phyloP scores from a whole-genome alignment of 30 jellyfish, hydroid and myxozoan species.

The Hydra vulgaris region DNA sequence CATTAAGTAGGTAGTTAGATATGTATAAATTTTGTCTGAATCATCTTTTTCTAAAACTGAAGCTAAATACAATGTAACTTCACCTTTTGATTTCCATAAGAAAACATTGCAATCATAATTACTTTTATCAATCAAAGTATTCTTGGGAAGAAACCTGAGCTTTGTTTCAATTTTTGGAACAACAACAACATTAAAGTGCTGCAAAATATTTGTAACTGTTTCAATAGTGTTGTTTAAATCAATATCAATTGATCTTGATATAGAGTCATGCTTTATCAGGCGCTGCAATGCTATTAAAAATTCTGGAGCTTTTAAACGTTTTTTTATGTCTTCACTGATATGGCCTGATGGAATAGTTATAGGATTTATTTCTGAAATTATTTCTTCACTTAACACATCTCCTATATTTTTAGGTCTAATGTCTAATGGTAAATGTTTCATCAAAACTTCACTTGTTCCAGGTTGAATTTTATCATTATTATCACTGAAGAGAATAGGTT shows the following conservation, averaged over 20 bases:
- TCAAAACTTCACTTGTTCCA: not conserved
- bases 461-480: not conserved
- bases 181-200: not conserved
- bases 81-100: not conserved
- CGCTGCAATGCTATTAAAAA: constrained; percentile 31
- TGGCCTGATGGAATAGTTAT: constrained; percentile 17
- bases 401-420: constrained; percentile 33
- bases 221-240: not conserved
- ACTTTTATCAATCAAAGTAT: not conserved
- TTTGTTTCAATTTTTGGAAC: not conserved
- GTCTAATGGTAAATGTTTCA: constrained; percentile 23
- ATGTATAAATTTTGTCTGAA: too few species aligned
- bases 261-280: constrained; percentile 34
- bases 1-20: not conserved
- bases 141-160: not conserved
- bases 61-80: not conserved
- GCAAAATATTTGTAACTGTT: not conserved
- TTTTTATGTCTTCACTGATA: constrained; percentile 33
- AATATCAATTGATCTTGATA: not conserved
- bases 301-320: constrained; percentile 15
- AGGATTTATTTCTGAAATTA: not conserved
- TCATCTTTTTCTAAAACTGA: not conserved
- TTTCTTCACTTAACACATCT: constrained; percentile 24
- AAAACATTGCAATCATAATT: not conserved
- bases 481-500: constrained; percentile 19